Conservation (phyloP, 2,888 invertebrate species). For the Gymnocheta viridis region DNA sequence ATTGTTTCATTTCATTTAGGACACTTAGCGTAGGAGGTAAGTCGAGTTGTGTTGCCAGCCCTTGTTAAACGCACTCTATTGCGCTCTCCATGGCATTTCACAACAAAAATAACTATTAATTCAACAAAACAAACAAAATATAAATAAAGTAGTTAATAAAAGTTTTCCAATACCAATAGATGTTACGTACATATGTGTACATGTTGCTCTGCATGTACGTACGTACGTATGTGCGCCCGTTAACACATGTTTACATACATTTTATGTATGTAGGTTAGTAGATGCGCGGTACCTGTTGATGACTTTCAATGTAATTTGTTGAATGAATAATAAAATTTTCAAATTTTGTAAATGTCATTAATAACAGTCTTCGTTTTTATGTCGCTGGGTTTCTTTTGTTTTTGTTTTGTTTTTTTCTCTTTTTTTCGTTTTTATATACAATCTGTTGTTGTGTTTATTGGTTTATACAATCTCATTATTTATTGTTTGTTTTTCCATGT, state of each 20-base stretch:
- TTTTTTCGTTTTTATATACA: conserved; percentile 54
- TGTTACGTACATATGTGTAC: background rate
- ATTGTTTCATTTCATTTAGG: conserved; percentile 44
- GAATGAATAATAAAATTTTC: conserved; percentile 34
- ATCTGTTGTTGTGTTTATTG: conserved; percentile 41
- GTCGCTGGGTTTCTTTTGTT: conserved; percentile 58
- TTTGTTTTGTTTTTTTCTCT: background rate
- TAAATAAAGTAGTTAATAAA: background rate
- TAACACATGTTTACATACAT: background rate
- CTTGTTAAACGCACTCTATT: background rate
- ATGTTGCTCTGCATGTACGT: background rate
- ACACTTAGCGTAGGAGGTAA: conserved; percentile 38
- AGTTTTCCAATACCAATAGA: background rate
- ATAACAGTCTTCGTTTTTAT: conserved; percentile 59
- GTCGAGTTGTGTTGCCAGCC: conserved; percentile 17
- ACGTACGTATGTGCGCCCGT: background rate
- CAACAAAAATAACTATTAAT: conserved; percentile 8
- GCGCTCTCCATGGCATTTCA: background rate
- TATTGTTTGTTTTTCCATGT: conserved; percentile 47
- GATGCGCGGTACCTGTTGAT: conserved; percentile 11
- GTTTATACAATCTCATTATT: conserved; percentile 57
- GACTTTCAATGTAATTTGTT: conserved; percentile 23
- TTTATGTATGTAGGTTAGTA: conserved; percentile 1
- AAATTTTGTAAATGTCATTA: conserved; percentile 55
- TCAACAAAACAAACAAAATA: background rate